Evolutionary conservation across 53 echinoderm and acorn worm genomes (phyloP).

Genomic region (Zoroaster sp.): DNA sequence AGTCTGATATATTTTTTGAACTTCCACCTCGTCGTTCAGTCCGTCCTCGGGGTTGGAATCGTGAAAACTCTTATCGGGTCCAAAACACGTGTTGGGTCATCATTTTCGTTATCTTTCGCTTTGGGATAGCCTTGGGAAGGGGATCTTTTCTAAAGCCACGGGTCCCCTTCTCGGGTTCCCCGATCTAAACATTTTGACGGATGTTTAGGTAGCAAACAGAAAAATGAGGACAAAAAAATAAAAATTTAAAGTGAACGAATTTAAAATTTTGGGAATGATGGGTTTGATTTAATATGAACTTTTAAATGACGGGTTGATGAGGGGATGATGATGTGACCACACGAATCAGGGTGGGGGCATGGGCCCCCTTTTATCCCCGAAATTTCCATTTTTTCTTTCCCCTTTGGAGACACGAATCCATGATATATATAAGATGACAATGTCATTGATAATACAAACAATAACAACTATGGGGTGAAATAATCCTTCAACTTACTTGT

Average conservation of each 20-base stretch:
- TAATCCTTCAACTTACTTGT: slow-evolving; percentile 59
- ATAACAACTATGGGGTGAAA: no score
- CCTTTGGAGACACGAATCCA: no score
- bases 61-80: slow-evolving; percentile 1
- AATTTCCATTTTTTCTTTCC: no score
- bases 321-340: background rate
- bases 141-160: slow-evolving; percentile 59
- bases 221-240: background rate
- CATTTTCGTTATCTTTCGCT: slow-evolving; percentile 14
- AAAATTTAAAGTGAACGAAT: background rate
- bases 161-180: slow-evolving; percentile 61
- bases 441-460: no score
- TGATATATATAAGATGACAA: background rate
- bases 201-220: slow-evolving; percentile 79
- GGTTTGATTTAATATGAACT: background rate
- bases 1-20: background rate
- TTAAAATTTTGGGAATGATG: background rate
- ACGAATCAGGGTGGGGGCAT: background rate
- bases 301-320: background rate
- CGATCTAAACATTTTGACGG: slow-evolving; percentile 58
- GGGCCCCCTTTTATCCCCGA: no score
- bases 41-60: background rate
- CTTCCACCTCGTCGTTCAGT: background rate
- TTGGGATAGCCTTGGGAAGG: slow-evolving; percentile 7
- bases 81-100: background rate